A percentile compares a stretch with the other conserved stretches of the same genome.
Evolutionary conservation across 2,888 invertebrate genomes (phyloP).

Genomic region (Harmothoe impar): DNA sequence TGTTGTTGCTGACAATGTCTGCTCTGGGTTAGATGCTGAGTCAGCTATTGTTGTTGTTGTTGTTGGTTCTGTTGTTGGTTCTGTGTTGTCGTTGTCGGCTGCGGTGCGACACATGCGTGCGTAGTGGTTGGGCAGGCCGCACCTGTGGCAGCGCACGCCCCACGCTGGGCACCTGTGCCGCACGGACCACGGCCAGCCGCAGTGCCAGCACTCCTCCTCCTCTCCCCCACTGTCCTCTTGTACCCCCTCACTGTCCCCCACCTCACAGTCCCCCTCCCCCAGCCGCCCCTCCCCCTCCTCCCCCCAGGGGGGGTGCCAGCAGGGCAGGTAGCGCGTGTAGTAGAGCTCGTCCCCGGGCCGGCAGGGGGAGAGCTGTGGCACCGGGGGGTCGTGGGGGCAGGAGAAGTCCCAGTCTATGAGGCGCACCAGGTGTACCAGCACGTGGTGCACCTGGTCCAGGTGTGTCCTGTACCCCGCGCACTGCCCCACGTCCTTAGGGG

Average conservation of each 20-base stretch:
- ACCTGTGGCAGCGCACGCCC: conserved; percentile 49
- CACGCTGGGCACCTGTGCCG: conserved; percentile 50
- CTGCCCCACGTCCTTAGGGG: neutral
- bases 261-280: neutral
- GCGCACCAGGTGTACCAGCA: conserved; percentile 26
- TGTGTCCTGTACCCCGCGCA: neutral
- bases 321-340: neutral
- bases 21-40: neutral
- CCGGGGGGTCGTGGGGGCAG: neutral
- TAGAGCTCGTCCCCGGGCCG: neutral
- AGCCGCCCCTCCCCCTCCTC: neutral
- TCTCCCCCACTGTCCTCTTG: neutral
- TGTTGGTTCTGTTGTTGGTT: neutral
- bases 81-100: neutral
- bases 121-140: conserved; percentile 50
- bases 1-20: neutral
- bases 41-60: neutral
- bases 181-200: conserved; percentile 46
- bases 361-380: neutral
- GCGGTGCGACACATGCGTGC: conserved; percentile 46
- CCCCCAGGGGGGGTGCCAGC: neutral
- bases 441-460: neutral
- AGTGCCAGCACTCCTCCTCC: conserved; percentile 49
- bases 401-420: conserved; percentile 16
- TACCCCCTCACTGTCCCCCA: neutral